Conservation (phyloP, 2,113 vertebrate genomes). For the Empidonax traillii region DNA sequence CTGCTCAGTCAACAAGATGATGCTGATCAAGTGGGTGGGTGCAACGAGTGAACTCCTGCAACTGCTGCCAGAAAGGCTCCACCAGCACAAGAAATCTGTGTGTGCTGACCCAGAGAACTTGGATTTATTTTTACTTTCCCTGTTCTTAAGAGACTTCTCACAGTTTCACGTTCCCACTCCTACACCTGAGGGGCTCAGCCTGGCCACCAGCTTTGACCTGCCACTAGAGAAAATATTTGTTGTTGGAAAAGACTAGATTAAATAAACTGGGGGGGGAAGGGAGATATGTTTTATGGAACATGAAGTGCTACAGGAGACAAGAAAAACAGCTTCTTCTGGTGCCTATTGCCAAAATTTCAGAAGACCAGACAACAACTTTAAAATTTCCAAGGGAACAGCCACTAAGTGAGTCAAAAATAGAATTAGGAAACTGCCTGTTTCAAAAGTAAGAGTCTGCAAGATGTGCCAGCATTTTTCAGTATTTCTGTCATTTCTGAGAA, state of each 20-base stretch:
- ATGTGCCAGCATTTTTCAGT: conserved; percentile 1
- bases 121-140: neutral
- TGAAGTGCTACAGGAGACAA: neutral
- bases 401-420: conserved; percentile 44
- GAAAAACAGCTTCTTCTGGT: conserved; percentile 42
- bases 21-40: conserved; percentile 10
- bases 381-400: conserved; percentile 58
- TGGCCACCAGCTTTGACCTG: neutral
- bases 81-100: neutral
- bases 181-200: neutral
- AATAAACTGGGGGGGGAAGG: neutral
- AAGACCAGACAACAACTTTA: conserved; percentile 46
- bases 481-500: conserved; percentile 10
- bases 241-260: neutral
- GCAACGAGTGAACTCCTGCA: neutral
- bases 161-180: neutral
- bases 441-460: neutral
- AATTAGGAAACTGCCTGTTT: conserved; percentile 26
- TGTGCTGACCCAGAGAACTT: neutral
- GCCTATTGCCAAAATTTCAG: conserved; percentile 38
- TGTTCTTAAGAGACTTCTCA: neutral
- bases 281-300: conserved; percentile 8
- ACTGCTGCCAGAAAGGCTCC: neutral
- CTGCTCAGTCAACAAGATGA: neutral
- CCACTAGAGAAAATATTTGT: neutral